Conservation (phyloP, 2,797 vertebrate species). For the Peromyscus aztecus region DNA sequence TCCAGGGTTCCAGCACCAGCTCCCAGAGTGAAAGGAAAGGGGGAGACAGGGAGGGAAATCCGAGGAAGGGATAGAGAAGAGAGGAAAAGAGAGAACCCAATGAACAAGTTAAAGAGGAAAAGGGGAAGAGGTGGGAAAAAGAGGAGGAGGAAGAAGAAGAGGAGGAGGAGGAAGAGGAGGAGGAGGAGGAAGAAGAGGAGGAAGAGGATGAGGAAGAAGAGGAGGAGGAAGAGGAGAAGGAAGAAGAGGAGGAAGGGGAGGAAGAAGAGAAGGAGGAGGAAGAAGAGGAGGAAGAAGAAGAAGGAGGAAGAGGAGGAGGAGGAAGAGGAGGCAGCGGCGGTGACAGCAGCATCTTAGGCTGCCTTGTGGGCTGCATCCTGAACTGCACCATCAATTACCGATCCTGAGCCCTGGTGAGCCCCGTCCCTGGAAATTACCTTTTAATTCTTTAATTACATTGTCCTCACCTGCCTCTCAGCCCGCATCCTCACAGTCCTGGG, state of each 20-base stretch:
- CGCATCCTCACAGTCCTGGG: constrained; percentile 61
- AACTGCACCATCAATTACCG: constrained; percentile 85
- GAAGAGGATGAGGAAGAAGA: fast-evolving
- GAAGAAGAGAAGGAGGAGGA: fast-evolving
- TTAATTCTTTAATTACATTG: constrained; percentile 90
- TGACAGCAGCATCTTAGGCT: not conserved
- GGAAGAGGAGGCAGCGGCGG: too few relatives aligned
- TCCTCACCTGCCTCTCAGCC: constrained; percentile 88
- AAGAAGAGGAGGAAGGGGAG: fast-evolving
- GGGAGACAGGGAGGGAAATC: not conserved
- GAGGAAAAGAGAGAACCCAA: not conserved
- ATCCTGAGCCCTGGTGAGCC: constrained; percentile 81
- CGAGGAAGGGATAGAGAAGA: not conserved
- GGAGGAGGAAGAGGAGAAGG: not conserved
- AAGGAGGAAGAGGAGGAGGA: not conserved
- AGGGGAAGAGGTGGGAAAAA: too few relatives aligned
- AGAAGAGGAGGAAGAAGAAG: fast-evolving
- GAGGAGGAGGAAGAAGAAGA: too few relatives aligned
- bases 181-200: not conserved
- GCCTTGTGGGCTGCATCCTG: constrained; percentile 44
- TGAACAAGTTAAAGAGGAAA: not conserved
- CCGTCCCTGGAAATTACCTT: constrained; percentile 89
- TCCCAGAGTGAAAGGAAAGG: not conserved
- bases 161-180: too few relatives aligned
- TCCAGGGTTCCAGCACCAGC: not conserved